A percentile compares a stretch with the other conserved stretches of the same genome.
These are phyloP conservation scores for Mesaphorura yosii DNA, from an alignment of 1,140 invertebrate species.

Conservation along the genomic window DNA sequence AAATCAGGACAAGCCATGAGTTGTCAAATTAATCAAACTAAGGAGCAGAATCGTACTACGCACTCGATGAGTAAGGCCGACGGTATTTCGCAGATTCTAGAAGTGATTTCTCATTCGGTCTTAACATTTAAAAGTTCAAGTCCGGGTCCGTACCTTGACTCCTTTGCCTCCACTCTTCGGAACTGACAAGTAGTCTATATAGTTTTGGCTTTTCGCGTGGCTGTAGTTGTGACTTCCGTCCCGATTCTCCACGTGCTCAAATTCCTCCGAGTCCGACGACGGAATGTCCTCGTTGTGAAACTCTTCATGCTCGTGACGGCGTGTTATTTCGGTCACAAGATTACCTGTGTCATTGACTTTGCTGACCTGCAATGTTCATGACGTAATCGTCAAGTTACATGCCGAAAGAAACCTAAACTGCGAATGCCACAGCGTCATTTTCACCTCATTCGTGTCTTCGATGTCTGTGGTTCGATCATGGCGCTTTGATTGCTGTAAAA, in stretches of 20 bases:
- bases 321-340: constrained; percentile 62
- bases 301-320: constrained; percentile 60
- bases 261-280: constrained; percentile 53
- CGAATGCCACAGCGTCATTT: too few species aligned
- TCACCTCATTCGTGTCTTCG: constrained; percentile 54
- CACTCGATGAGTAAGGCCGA: too few species aligned
- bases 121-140: too few species aligned
- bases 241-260: constrained; percentile 29
- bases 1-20: neutral
- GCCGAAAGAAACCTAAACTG: too few species aligned
- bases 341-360: constrained; percentile 59
- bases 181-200: constrained; percentile 35
- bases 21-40: neutral
- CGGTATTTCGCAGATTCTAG: too few species aligned
- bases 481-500: constrained; percentile 62
- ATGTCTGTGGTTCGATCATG: constrained; percentile 69
- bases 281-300: constrained; percentile 52
- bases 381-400: too few species aligned
- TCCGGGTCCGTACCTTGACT: too few species aligned
- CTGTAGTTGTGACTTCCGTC: constrained; percentile 43
- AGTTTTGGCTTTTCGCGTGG: constrained; percentile 39
- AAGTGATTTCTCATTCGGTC: too few species aligned
- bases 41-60: too few species aligned
- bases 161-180: constrained; percentile 34
- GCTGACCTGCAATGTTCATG: constrained; percentile 33